These are phyloP conservation scores for Limnodromus scolopaceus DNA, from an alignment of 2,797 vertebrate genomes.

Conservation along the genomic window DNA sequence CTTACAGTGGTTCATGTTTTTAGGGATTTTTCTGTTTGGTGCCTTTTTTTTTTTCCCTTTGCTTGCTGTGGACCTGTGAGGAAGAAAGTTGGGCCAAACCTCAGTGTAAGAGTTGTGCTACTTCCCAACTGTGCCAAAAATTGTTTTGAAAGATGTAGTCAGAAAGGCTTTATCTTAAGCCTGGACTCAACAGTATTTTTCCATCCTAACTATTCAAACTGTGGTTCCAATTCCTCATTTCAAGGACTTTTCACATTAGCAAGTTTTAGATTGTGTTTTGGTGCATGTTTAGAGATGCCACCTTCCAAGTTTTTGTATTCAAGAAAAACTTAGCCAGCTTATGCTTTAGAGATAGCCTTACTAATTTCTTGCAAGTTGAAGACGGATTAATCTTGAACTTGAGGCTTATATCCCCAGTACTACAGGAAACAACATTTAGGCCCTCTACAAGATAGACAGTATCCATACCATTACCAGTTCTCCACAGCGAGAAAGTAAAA, in stretches of 20 bases:
- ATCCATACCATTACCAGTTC: not conserved
- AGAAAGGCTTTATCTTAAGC: not conserved
- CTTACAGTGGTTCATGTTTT: not conserved
- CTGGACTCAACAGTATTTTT: not conserved
- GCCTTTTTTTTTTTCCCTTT: not conserved
- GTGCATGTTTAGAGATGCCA: not conserved
- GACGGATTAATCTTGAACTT: not conserved
- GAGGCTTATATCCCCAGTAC: not conserved
- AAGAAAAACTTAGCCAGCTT: not conserved
- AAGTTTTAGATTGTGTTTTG: not conserved
- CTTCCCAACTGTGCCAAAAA: not conserved
- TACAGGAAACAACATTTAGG: not conserved
- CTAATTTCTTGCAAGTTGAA: no score
- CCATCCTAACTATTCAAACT: not conserved
- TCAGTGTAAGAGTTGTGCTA: not conserved
- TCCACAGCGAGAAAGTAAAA: not conserved
- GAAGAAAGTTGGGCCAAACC: not conserved
- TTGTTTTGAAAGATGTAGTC: not conserved
- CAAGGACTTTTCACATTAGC: not conserved
- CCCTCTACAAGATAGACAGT: not conserved
- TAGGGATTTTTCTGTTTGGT: not conserved
- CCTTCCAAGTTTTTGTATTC: not conserved
- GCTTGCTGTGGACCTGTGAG: not conserved
- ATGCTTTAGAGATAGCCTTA: not conserved
- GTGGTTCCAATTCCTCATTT: not conserved